phyloP scores from a whole-genome alignment of 2,113 vertebrate genomes.

The Actenoides hombroni region DNA sequence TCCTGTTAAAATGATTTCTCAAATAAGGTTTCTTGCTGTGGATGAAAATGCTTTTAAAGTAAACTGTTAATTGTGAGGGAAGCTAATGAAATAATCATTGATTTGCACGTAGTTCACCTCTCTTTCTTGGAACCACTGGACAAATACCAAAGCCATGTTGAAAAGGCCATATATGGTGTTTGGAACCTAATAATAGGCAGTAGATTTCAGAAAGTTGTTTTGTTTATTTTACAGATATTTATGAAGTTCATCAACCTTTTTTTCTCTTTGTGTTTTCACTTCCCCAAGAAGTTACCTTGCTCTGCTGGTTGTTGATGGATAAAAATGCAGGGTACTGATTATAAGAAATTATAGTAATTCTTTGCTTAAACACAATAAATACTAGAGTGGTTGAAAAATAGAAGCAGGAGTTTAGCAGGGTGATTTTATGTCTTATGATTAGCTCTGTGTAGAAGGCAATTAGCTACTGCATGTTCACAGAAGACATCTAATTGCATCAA shows the following conservation, averaged over 20 bases:
- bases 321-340: background rate
- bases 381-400: background rate
- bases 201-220: background rate
- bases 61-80: background rate
- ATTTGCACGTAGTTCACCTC: background rate
- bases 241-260: background rate
- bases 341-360: background rate
- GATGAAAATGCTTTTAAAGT: background rate
- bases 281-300: background rate
- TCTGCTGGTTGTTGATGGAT: background rate
- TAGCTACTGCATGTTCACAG: conserved; percentile 74
- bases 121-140: background rate
- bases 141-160: background rate
- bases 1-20: background rate
- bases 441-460: conserved; percentile 31
- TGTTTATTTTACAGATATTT: background rate
- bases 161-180: background rate
- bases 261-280: background rate
- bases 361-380: background rate
- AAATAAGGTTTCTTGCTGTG: background rate
- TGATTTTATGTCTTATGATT: background rate
- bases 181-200: background rate
- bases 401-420: background rate
- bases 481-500: conserved; percentile 66
- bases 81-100: background rate